A percentile compares a stretch with the other conserved stretches of the same genome.
phyloP scores from a whole-genome alignment of 2,113 vertebrate genomes.

The Platysternon megacephalum region DNA sequence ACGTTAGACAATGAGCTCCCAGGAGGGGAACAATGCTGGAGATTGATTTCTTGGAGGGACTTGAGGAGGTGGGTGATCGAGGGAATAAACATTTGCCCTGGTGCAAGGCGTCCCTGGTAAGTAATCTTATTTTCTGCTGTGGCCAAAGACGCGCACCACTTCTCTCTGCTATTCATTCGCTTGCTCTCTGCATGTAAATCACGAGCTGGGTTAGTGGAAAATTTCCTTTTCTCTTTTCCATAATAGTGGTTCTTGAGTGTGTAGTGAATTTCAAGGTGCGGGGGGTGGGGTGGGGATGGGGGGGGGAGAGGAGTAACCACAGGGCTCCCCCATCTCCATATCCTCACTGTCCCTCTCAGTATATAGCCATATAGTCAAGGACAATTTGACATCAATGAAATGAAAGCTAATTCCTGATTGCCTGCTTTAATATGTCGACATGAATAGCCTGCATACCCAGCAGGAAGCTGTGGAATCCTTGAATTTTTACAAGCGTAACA shows the following conservation, averaged over 20 bases:
- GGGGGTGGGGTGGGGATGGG: neutral
- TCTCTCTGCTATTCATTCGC: neutral
- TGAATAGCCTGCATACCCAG: neutral
- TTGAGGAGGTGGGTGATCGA: neutral
- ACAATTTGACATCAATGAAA: accelerated
- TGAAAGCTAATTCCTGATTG: accelerated
- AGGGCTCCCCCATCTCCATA: neutral
- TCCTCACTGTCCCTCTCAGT: neutral
- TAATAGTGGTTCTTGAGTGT: neutral
- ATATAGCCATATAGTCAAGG: accelerated
- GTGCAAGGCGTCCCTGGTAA: conserved; percentile 25
- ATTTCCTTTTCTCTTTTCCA: conserved; percentile 27
- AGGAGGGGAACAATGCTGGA: neutral
- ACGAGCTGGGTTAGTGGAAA: conserved; percentile 24
- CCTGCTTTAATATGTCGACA: neutral
- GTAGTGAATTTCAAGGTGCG: conserved; percentile 10
- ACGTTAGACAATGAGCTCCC: neutral
- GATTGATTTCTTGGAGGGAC: conserved; percentile 31
- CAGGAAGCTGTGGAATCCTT: neutral
- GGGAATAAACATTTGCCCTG: neutral
- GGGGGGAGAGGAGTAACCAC: neutral
- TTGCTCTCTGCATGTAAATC: conserved; percentile 57
- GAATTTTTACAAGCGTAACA: accelerated
- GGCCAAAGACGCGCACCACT: neutral
- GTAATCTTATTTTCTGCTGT: neutral